phyloP scores from a whole-genome alignment of 2,888 invertebrate species.

The Tenthredo mesomela region DNA sequence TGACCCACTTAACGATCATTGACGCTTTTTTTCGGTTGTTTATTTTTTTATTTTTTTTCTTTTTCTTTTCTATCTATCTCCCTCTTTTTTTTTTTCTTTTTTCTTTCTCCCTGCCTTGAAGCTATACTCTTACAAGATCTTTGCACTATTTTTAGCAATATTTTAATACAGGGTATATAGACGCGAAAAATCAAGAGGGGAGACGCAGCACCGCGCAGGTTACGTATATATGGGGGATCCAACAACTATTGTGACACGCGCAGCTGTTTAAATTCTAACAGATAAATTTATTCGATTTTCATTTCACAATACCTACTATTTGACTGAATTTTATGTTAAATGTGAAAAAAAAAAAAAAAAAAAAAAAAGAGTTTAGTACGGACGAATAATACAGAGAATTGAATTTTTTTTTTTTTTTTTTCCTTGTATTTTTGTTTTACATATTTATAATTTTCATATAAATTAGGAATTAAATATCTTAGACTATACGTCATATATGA shows the following conservation, averaged over 20 bases:
- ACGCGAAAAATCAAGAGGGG: background rate
- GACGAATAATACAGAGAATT: background rate
- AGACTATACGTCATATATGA: too few species aligned
- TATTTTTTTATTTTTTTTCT: background rate
- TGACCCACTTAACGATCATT: slow-evolving; percentile 48
- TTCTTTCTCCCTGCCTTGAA: background rate
- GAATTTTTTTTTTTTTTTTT: background rate
- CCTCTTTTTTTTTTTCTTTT: background rate
- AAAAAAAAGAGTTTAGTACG: background rate
- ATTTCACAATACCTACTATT: background rate
- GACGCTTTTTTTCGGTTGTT: slow-evolving; percentile 31
- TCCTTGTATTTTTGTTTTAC: background rate
- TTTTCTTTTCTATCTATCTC: background rate
- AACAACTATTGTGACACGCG: background rate
- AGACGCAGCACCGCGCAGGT: background rate
- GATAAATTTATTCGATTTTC: background rate
- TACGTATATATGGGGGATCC: background rate
- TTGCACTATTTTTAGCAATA: slow-evolving; percentile 3
- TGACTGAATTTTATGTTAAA: background rate
- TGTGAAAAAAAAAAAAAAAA: background rate
- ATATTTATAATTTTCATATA: background rate
- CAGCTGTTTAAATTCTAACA: background rate
- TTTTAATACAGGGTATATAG: background rate
- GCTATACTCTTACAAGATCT: background rate
- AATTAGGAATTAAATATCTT: background rate